Conservation (phyloP, 1,140 invertebrate species). For the Calephelis nemesis region DNA sequence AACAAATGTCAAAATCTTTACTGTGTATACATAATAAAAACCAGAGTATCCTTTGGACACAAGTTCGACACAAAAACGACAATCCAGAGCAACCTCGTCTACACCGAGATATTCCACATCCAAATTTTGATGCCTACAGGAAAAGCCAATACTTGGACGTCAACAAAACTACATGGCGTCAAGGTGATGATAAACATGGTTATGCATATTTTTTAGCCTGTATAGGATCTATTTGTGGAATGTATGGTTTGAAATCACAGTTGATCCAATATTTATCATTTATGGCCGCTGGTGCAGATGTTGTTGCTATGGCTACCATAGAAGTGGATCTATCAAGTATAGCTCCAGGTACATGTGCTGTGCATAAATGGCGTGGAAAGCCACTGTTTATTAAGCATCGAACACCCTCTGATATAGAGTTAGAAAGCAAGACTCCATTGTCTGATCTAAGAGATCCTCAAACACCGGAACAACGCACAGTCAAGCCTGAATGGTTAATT, state of each 20-base stretch:
- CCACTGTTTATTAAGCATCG: constrained; percentile 90
- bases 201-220: constrained; percentile 48
- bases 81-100: constrained; percentile 36
- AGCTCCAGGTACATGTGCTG: constrained; percentile 74
- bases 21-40: not conserved
- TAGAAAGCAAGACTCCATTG: constrained; percentile 83
- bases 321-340: constrained; percentile 59
- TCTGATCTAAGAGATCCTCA: constrained; percentile 87
- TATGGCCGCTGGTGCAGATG: constrained; percentile 59
- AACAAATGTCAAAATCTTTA: constrained; percentile 1
- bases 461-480: constrained; percentile 83
- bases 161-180: constrained; percentile 49
- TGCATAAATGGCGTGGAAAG: constrained; percentile 92
- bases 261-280: constrained; percentile 45
- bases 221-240: constrained; percentile 48
- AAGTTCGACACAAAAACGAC: constrained; percentile 51
- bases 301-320: constrained; percentile 54
- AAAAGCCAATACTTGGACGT: constrained; percentile 54
- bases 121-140: constrained; percentile 58
- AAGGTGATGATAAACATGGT: constrained; percentile 53
- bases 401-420: constrained; percentile 85
- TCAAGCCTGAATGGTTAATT: constrained; percentile 87
- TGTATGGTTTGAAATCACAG: constrained; percentile 48
- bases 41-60: constrained; percentile 39
- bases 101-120: constrained; percentile 57